Evolutionary conservation across 1,140 invertebrate genomes (phyloP), one percentile per base, ranked within the genome.

Genomic region (Polypedilum pembai): DNA sequence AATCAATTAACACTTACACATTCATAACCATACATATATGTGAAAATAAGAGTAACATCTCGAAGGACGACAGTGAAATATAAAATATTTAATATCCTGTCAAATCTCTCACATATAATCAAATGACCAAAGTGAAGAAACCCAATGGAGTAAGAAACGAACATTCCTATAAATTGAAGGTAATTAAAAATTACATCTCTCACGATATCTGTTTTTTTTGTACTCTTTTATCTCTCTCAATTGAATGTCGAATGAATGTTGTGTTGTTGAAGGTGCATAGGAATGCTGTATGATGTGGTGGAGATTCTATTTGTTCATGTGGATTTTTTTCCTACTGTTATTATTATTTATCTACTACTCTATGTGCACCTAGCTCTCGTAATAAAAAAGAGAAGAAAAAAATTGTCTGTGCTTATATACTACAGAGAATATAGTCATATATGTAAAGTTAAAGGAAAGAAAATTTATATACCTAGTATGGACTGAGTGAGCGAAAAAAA

Each of bases 101-200:
- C 45, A 56, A 33, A 33, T 33, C 24, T 33, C 5, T 33, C 24
- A 33, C 24, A 33, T 33, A 33, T 33, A 33, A 33, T 33, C 24
- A 33, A 56, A 56, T 56, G 45, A 56, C 45, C 45, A 56, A 56
- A 56, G 45, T 15, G n/a, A 45, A 45, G 15, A 45, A 45, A 45
- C n/a, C 45, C n/a, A 56, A 56, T 56, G 45, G 45, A 56, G 45
- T 56, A 56, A 15, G 10, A 56, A 56, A n/a, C 45, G 12, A 56
- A 56, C 45, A 56, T 56, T 56, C 45, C 45, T n/a, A 56, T n/a
- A 56, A 56, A n/a, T 56, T 12, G n/a, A 56, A n/a, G 45, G 12
- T n/a, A 56, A n/a, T 56, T n/a, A 56, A 45, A 56, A 56, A 56
- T 56, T 56, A 56, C 45, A 56, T 56, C 45, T 56, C 45, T 56